Conservation (phyloP, 2,113 vertebrate genomes). For the Pluvialis apricaria region DNA sequence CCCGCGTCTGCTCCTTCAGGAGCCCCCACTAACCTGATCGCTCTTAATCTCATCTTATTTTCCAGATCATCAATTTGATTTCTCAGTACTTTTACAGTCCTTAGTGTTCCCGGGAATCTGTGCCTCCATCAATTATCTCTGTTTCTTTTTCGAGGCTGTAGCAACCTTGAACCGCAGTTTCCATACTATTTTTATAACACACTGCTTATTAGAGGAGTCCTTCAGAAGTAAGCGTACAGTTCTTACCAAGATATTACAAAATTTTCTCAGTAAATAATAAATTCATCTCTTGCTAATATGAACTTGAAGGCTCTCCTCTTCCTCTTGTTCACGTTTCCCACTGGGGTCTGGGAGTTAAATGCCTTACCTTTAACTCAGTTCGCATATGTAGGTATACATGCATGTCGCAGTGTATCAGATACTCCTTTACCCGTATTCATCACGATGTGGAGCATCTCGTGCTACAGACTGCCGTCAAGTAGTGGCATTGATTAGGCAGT, state of each 20-base stretch:
- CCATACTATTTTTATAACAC: constrained; percentile 5
- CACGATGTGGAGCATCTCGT: neutral
- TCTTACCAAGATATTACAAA: neutral
- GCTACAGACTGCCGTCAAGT: neutral
- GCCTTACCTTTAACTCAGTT: neutral
- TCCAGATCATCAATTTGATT: constrained; percentile 58
- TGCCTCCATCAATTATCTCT: constrained; percentile 31
- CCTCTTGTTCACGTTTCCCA: neutral
- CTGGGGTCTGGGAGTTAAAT: neutral
- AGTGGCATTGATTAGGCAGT: neutral
- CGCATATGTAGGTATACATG: fast-evolving
- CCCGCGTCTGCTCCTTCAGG: neutral
- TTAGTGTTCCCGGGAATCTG: constrained; percentile 18
- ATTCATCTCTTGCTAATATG: neutral
- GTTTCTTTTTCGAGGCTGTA: neutral
- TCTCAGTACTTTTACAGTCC: constrained; percentile 6
- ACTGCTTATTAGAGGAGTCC: neutral
- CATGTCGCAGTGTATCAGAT: neutral
- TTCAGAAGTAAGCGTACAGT: neutral
- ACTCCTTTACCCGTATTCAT: neutral
- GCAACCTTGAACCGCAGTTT: constrained; percentile 8
- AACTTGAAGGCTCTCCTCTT: neutral
- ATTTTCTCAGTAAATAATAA: neutral
- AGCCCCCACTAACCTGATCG: neutral
- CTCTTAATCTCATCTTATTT: constrained; percentile 33